These are phyloP conservation scores for Pempheris klunzingeri DNA, from an alignment of 2,797 vertebrate species.

Conservation along the genomic window DNA sequence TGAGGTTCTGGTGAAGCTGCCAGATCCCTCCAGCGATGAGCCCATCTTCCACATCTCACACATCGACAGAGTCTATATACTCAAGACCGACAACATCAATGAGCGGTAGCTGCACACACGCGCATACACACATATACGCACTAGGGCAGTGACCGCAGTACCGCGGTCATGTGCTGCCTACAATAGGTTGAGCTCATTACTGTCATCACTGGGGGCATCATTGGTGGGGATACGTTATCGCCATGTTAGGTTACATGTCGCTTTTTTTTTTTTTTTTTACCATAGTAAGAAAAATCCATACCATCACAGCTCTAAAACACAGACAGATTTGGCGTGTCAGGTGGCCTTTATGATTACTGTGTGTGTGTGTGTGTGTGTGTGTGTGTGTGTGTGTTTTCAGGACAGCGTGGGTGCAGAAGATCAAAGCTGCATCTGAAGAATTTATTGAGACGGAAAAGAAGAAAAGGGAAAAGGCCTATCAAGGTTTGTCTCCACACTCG, in stretches of 20 bases:
- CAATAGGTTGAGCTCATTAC: too few species aligned
- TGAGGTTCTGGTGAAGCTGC: slow-evolving; percentile 95
- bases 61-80: slow-evolving; percentile 94
- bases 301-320: too few species aligned
- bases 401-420: slow-evolving; percentile 98
- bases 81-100: slow-evolving; percentile 94
- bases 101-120: slow-evolving; percentile 87
- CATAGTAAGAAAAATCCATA: too few species aligned
- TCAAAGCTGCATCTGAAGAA: slow-evolving; percentile 94
- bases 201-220: too few species aligned
- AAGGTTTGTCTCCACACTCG: slow-evolving; percentile 84
- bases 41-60: slow-evolving; percentile 97
- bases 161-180: too few species aligned
- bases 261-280: too few species aligned
- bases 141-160: too few species aligned
- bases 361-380: slow-evolving; percentile 8
- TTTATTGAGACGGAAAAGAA: slow-evolving; percentile 96
- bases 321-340: background rate
- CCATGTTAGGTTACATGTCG: too few species aligned
- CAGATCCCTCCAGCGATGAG: slow-evolving; percentile 96
- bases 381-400: slow-evolving; percentile 74
- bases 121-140: background rate
- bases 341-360: background rate
- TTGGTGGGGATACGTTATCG: too few species aligned
- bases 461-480: slow-evolving; percentile 96